Percentiles rank a stretch among this genome's conserved stretches.
These are phyloP conservation scores for Lycia hirtaria DNA, from an alignment of 2,888 invertebrate species.

Conservation along the genomic window DNA sequence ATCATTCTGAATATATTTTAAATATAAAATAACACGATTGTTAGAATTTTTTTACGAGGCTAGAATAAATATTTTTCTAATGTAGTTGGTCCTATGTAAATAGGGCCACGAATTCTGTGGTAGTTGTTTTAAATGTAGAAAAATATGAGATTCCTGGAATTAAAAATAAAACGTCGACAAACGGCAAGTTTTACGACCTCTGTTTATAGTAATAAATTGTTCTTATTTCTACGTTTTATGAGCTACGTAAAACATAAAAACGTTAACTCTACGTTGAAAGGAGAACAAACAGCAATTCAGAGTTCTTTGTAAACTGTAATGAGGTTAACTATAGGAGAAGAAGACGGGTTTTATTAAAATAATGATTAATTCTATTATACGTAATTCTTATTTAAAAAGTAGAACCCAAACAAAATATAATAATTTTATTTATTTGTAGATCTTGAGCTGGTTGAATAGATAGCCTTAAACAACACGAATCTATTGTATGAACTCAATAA, in stretches of 20 bases:
- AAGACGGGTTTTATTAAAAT: neutral
- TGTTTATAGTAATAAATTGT: constrained; percentile 7
- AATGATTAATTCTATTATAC: no score
- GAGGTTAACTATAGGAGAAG: neutral
- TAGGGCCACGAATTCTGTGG: no score
- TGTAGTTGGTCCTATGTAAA: no score
- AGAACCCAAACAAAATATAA: no score
- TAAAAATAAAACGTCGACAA: neutral
- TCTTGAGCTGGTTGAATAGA: neutral
- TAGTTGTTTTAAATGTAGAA: neutral
- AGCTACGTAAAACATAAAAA: no score
- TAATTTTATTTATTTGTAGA: neutral
- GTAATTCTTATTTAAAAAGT: no score
- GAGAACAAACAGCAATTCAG: neutral
- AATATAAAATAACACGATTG: no score
- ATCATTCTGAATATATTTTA: no score
- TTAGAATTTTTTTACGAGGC: no score
- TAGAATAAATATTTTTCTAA: no score
- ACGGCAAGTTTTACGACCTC: constrained; percentile 4
- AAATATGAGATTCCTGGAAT: neutral
- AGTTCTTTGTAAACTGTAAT: neutral
- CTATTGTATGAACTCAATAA: neutral
- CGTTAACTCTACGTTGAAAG: neutral
- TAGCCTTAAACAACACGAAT: neutral
- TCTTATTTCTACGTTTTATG: constrained; percentile 2